Conservation (phyloP, 1,140 invertebrate genomes). For the Thaumatotibia leucotreta region DNA sequence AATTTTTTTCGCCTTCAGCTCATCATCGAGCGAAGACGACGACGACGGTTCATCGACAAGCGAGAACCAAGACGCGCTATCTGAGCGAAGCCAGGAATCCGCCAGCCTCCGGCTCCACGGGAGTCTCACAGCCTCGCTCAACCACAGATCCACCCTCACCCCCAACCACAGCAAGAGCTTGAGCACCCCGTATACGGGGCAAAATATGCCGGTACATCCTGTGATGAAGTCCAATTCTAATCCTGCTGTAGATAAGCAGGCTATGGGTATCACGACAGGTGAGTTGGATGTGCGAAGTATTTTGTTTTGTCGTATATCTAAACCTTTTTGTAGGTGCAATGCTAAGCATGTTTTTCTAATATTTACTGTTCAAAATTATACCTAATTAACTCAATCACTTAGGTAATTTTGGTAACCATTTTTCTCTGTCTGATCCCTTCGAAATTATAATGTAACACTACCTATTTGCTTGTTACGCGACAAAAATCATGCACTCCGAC, state of each 20-base stretch:
- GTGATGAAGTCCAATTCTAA: slow-evolving; percentile 74
- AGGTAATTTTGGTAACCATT: too few species aligned
- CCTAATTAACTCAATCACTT: too few species aligned
- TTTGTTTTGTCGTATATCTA: too few species aligned
- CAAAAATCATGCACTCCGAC: too few species aligned
- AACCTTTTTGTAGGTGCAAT: too few species aligned
- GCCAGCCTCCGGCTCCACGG: slow-evolving; percentile 39
- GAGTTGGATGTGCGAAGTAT: slow-evolving; percentile 17
- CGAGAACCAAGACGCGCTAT: slow-evolving; percentile 65
- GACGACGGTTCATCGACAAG: slow-evolving; percentile 77
- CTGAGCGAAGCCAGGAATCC: slow-evolving; percentile 51
- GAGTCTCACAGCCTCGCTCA: slow-evolving; percentile 37
- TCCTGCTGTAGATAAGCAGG: slow-evolving; percentile 69
- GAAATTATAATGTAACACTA: too few species aligned
- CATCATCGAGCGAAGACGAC: slow-evolving; percentile 82
- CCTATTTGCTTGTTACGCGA: too few species aligned
- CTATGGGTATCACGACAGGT: slow-evolving; percentile 71
- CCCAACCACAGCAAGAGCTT: slow-evolving; percentile 64
- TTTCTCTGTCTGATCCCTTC: too few species aligned
- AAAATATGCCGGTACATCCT: slow-evolving; percentile 64
- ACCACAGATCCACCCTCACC: slow-evolving; percentile 36
- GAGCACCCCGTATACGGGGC: slow-evolving; percentile 58
- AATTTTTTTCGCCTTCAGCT: slow-evolving; percentile 53
- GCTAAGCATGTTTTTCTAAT: too few species aligned
- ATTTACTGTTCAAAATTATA: too few species aligned